Evolutionary conservation across 2,113 vertebrate species (phyloP), one percentile per base, ranked within the genome.

Genomic region (Neomonachus schauinslandi): DNA sequence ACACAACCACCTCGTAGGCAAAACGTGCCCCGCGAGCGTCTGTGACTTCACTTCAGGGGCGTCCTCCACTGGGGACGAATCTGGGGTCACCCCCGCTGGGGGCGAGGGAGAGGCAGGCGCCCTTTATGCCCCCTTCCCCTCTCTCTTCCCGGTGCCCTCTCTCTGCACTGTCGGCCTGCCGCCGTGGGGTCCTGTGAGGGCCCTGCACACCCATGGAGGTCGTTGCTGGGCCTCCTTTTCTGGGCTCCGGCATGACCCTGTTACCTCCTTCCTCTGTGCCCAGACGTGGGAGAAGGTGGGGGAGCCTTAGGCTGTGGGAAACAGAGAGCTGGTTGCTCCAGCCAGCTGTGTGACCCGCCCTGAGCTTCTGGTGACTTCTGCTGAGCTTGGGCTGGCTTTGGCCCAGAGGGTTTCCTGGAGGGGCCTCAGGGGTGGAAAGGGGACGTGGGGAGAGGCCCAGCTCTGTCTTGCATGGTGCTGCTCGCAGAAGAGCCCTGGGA

Each of bases 391-490:
- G n/a, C 28, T 3, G n/a, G 65, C 76, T 13, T 31, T 3, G 8
- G 53, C 19, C 4, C 24, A 16, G 51, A 74, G 6, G 63, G 19
- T 24, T 65, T 16, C 2, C 0, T 15, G 14, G 59, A 39, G 63
- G 83, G 14, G 28, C 55, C 28, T 36, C 2, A 14, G 1, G 46
- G 28, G n/a, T 13, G 61, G 33, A 46, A 4, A 18, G 46, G 36
- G 18, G 13, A 28, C 39, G 0, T 24, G 18, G 31, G 4, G 18
- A 80, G 3, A 2, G 88, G 65, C 22, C n/a, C 4, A 19, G 21
- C 65, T 59, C 9, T 9, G 0, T 26, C 74, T 42, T 1, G 0
- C 2, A 0, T 7, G 36, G 4, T 9, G 21, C 13, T 4, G 31
- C 61, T 59, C 0, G 14, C 0, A 28, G 59, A 36, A 13, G 74